Percentiles rank a stretch among this genome's conserved stretches.
Conservation (phyloP, 2,113 vertebrate genomes). For the Calidris pugnax region DNA sequence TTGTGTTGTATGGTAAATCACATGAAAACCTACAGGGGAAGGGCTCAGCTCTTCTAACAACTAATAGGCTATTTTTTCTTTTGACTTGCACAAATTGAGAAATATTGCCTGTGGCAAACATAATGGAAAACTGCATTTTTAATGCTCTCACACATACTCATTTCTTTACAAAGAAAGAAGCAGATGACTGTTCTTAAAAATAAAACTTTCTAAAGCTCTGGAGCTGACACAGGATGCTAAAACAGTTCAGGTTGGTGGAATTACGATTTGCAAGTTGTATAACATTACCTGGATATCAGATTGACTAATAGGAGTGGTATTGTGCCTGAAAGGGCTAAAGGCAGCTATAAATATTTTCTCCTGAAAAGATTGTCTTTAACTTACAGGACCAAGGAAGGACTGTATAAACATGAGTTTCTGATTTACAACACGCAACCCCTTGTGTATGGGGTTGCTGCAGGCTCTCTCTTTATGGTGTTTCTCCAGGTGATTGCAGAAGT, state of each 20-base stretch:
- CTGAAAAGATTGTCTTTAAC: background rate
- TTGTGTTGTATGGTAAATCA: constrained; percentile 67
- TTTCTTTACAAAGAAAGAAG: constrained; percentile 72
- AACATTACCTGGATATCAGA: constrained; percentile 8
- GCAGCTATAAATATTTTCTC: constrained; percentile 18
- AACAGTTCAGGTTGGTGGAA: constrained; percentile 37
- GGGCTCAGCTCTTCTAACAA: constrained; percentile 64
- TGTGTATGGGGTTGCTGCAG: background rate
- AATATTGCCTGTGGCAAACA: constrained; percentile 74
- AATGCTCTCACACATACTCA: constrained; percentile 56
- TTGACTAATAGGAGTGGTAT: background rate
- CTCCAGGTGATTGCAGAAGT: background rate
- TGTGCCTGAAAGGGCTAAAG: constrained; percentile 1
- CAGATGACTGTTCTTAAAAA: constrained; percentile 69
- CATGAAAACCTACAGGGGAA: constrained; percentile 62
- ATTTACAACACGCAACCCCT: background rate
- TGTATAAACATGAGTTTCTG: background rate
- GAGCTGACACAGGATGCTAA: constrained; percentile 19
- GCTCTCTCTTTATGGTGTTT: background rate
- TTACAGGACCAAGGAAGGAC: background rate
- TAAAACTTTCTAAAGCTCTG: constrained; percentile 55
- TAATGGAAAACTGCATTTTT: constrained; percentile 77
- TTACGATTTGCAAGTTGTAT: constrained; percentile 30
- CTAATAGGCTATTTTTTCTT: constrained; percentile 73
- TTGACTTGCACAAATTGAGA: constrained; percentile 75